Percentiles rank a stretch among this genome's conserved stretches.
Evolutionary conservation across 2,113 vertebrate genomes (phyloP).

Genomic region (Peromyscus californicus): DNA sequence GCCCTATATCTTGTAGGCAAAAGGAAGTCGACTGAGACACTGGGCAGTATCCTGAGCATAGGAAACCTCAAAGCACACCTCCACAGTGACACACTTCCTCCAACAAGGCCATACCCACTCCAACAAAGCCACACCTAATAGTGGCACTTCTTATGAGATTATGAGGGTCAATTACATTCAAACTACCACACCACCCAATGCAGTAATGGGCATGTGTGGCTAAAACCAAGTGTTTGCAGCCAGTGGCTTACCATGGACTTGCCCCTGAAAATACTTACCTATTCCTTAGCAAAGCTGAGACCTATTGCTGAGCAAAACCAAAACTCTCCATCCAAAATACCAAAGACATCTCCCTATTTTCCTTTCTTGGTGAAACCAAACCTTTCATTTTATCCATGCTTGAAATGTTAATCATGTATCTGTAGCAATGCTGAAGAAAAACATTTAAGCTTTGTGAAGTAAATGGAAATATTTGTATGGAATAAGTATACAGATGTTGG

Average conservation of each 20-base stretch:
- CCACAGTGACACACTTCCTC: too few relatives aligned
- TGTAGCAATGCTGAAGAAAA: not conserved
- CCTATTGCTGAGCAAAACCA: not conserved
- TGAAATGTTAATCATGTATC: not conserved
- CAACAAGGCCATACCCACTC: too few relatives aligned
- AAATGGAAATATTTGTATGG: not conserved
- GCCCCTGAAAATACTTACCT: not conserved
- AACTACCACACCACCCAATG: not conserved
- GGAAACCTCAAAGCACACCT: too few relatives aligned
- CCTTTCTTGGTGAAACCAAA: not conserved
- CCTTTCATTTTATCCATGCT: not conserved
- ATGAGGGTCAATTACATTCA: too few relatives aligned
- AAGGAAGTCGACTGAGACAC: too few relatives aligned
- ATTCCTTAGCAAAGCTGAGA: not conserved
- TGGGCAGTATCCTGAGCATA: too few relatives aligned
- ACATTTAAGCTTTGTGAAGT: not conserved
- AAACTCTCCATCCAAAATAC: not conserved
- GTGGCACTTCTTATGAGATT: too few relatives aligned
- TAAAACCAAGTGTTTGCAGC: not conserved
- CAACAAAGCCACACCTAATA: too few relatives aligned
- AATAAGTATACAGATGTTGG: not conserved
- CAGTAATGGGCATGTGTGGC: not conserved
- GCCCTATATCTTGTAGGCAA: too few relatives aligned
- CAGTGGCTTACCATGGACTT: not conserved
- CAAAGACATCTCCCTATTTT: not conserved